Percentiles rank a stretch among this genome's conserved stretches.
Evolutionary conservation across 2,888 invertebrate genomes (phyloP).

Genomic region (Muscina levida): DNA sequence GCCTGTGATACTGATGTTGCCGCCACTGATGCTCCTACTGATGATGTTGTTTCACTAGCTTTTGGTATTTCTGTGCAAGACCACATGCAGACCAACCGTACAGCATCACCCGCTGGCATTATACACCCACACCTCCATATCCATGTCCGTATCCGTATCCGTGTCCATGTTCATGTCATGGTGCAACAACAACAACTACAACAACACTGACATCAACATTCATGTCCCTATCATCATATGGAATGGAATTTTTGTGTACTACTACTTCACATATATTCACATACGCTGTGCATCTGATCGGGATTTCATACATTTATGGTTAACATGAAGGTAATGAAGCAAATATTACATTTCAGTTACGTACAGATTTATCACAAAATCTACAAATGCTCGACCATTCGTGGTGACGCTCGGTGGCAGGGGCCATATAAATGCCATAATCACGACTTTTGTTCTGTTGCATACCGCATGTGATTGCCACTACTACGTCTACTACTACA

Average conservation of each 20-base stretch:
- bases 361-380: slow-evolving; percentile 1
- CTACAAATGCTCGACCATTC: too few relatives aligned
- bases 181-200: neutral
- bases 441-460: too few relatives aligned
- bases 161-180: neutral
- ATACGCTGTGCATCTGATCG: neutral
- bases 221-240: slow-evolving; percentile 52
- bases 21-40: neutral
- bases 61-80: slow-evolving; percentile 5
- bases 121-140: neutral
- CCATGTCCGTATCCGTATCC: neutral
- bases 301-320: slow-evolving; percentile 23
- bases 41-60: slow-evolving; percentile 27
- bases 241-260: slow-evolving; percentile 50
- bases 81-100: neutral
- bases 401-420: too few relatives aligned
- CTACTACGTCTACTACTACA: too few relatives aligned
- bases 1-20: too few relatives aligned
- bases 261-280: slow-evolving; percentile 2
- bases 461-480: too few relatives aligned
- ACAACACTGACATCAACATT: too few relatives aligned
- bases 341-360: slow-evolving; percentile 41
- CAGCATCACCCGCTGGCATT: neutral
- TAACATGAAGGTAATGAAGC: slow-evolving; percentile 57
- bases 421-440: too few relatives aligned